Conservation (phyloP, 2,888 invertebrate species). For the Oscheius sp. region DNA sequence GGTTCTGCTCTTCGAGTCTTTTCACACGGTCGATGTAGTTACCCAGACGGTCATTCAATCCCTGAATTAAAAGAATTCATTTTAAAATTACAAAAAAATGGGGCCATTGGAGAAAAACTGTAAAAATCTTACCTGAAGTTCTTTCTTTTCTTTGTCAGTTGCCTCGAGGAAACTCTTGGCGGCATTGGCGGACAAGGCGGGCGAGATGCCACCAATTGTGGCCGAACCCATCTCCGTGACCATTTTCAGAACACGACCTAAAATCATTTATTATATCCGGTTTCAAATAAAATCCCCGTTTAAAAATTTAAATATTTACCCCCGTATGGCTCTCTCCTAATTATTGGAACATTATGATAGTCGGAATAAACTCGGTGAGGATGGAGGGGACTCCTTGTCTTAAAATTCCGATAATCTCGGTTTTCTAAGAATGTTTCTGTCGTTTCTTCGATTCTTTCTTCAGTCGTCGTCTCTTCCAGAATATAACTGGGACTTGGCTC, state of each 20-base stretch:
- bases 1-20: slow-evolving; percentile 72
- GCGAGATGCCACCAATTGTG: slow-evolving; percentile 71
- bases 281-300: neutral
- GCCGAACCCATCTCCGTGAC: slow-evolving; percentile 73
- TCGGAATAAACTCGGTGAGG: neutral
- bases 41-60: slow-evolving; percentile 77
- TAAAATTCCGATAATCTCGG: slow-evolving; percentile 2
- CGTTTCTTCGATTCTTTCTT: slow-evolving; percentile 1
- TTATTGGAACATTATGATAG: neutral
- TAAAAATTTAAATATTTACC: slow-evolving; percentile 11
- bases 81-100: neutral
- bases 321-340: slow-evolving; percentile 13
- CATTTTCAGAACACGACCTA: slow-evolving; percentile 73
- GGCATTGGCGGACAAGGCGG: slow-evolving; percentile 71
- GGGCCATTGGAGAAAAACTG: neutral
- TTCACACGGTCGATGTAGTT: slow-evolving; percentile 77
- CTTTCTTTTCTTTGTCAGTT: slow-evolving; percentile 76
- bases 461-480: slow-evolving; percentile 17
- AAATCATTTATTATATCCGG: slow-evolving; percentile 36
- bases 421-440: neutral
- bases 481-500: slow-evolving; percentile 17
- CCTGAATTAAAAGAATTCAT: slow-evolving; percentile 54
- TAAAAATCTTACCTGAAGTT: slow-evolving; percentile 70
- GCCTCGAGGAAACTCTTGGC: slow-evolving; percentile 72
- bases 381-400: neutral